Evolutionary conservation across 2,888 invertebrate genomes (phyloP).

Genomic region (Nasonovia ribisnigri): DNA sequence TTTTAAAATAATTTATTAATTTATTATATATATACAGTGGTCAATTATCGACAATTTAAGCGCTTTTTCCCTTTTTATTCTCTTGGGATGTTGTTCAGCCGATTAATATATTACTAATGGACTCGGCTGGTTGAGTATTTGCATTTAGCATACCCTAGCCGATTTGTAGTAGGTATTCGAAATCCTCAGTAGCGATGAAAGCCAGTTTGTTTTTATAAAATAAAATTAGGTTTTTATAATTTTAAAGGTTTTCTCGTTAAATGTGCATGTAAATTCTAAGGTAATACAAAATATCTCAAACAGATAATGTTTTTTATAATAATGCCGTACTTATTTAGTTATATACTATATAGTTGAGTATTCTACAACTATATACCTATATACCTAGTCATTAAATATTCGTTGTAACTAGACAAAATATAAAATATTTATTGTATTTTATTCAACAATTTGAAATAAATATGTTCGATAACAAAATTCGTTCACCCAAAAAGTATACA

Average conservation of each 20-base stretch:
- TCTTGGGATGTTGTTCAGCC: slow-evolving; percentile 43
- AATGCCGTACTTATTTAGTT: not conserved
- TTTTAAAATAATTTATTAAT: not conserved
- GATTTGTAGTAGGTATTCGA: slow-evolving; percentile 10
- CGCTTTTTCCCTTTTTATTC: slow-evolving; percentile 47
- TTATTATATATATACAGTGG: slow-evolving; percentile 1
- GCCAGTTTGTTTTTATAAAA: not conserved
- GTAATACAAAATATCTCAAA: not conserved
- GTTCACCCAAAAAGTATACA: not conserved
- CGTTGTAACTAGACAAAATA: not conserved
- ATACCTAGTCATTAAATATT: not conserved
- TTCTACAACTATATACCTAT: not conserved
- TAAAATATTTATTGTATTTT: not conserved
- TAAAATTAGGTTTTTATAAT: not conserved
- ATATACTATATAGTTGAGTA: not conserved
- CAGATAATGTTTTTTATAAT: not conserved
- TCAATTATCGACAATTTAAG: slow-evolving; percentile 45
- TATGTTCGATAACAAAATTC: not conserved
- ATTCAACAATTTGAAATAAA: not conserved
- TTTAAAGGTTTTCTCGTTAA: not conserved
- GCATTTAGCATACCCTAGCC: not conserved
- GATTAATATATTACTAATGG: slow-evolving; percentile 60
- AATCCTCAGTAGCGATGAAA: not conserved
- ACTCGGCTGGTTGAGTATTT: slow-evolving; percentile 19
- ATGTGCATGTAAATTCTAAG: not conserved